phyloP scores from a whole-genome alignment of 2,797 vertebrate genomes.

The Arremon aurantiirostris region DNA sequence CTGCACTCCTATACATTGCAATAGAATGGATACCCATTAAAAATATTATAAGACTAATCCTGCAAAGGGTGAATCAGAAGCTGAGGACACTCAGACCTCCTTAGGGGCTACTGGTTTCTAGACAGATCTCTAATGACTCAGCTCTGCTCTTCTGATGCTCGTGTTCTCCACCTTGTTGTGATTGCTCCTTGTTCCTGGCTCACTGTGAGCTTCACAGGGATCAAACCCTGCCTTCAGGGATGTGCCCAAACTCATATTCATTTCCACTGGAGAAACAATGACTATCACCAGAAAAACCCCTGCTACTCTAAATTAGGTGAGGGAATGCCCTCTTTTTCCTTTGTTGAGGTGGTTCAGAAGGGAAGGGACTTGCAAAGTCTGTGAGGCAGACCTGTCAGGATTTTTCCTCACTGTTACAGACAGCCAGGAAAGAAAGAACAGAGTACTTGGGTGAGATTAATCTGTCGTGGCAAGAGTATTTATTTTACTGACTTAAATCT shows the following conservation, averaged over 20 bases:
- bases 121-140: not conserved
- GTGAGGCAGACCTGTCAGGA: not conserved
- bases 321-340: not conserved
- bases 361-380: not conserved
- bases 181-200: not conserved
- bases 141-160: not conserved
- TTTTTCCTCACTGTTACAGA: not conserved
- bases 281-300: not conserved
- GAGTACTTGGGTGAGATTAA: not conserved
- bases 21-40: conserved; percentile 12
- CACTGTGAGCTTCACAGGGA: not conserved
- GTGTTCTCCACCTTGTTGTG: not conserved
- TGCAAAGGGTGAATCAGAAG: conserved; percentile 4
- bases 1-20: conserved; percentile 18
- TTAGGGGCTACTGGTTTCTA: not conserved
- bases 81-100: not conserved
- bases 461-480: not conserved
- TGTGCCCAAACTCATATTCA: not conserved
- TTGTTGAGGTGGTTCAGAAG: not conserved
- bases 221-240: not conserved
- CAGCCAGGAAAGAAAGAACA: not conserved
- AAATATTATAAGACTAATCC: conserved; percentile 42
- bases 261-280: not conserved
- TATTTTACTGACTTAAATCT: conserved; percentile 12
- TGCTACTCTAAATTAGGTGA: not conserved